Conservation (phyloP, 1,140 invertebrate species). For the Aphelinus certus region DNA sequence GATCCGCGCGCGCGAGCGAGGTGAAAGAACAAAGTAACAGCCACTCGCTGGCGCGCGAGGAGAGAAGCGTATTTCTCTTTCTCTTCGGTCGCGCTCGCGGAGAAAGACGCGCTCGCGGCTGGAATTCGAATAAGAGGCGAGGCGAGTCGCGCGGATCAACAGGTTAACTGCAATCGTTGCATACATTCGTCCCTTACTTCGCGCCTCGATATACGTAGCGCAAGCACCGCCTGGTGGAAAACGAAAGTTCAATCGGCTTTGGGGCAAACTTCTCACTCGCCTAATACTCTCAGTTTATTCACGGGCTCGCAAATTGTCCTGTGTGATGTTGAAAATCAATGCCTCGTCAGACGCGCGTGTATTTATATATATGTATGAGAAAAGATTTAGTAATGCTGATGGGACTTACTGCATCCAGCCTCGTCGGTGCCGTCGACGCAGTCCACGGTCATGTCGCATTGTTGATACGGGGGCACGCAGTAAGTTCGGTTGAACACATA, state of each 20-base stretch:
- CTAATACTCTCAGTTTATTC: too few species aligned
- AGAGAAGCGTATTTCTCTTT: too few species aligned
- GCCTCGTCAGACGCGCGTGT: not conserved
- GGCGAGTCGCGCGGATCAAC: not conserved
- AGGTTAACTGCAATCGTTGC: not conserved
- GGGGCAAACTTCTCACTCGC: too few species aligned
- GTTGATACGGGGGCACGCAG: constrained; percentile 88
- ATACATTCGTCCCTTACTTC: not conserved
- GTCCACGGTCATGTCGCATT: constrained; percentile 92
- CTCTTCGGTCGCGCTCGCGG: too few species aligned
- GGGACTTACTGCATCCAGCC: constrained; percentile 89
- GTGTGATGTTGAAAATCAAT: not conserved
- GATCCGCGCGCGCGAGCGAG: too few species aligned
- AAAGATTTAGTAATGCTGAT: too few species aligned
- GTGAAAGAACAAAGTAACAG: not conserved
- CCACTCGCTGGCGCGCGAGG: not conserved
- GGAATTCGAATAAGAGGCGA: constrained; percentile 24
- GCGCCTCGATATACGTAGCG: not conserved
- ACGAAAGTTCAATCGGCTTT: too few species aligned
- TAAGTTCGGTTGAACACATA: constrained; percentile 95
- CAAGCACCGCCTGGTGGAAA: too few species aligned
- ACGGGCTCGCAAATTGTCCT: not conserved
- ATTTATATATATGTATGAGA: not conserved
- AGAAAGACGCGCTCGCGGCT: constrained; percentile 3
- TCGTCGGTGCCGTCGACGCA: constrained; percentile 95